Percentiles rank a stretch among this genome's conserved stretches.
These are phyloP conservation scores for Pachyuromys duprasi DNA, from an alignment of 2,797 vertebrate genomes.

Conservation along the genomic window DNA sequence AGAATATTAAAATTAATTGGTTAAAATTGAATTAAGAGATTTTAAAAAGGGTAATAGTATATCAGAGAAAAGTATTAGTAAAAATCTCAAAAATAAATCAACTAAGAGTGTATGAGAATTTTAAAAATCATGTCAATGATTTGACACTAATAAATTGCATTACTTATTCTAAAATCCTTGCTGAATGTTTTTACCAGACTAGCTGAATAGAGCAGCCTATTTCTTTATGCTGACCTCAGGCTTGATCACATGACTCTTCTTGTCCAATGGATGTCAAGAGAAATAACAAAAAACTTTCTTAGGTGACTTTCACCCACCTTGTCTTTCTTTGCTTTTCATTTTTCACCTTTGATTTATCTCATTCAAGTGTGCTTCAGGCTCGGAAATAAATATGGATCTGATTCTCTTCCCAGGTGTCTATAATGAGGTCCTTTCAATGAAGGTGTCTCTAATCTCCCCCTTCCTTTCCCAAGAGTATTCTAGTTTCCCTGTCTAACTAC, in stretches of 20 bases:
- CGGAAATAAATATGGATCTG: not conserved
- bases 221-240: not conserved
- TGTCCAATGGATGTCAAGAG: not conserved
- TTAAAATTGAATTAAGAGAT: not conserved
- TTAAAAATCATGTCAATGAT: not conserved
- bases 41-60: not conserved
- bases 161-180: conserved; percentile 12
- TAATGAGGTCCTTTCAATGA: conserved; percentile 2
- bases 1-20: not conserved
- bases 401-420: not conserved
- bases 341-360: not conserved
- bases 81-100: not conserved
- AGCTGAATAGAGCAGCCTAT: not conserved
- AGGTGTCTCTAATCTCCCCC: not conserved
- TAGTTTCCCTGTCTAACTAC: not conserved
- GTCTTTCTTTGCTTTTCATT: not conserved
- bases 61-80: not conserved
- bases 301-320: not conserved
- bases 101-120: not conserved
- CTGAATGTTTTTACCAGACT: not conserved
- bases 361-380: not conserved
- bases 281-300: not conserved
- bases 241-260: not conserved
- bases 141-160: not conserved
- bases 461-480: conserved; percentile 4